These are phyloP conservation scores for Leucozona laternaria DNA, from an alignment of 2,888 invertebrate genomes.

Conservation along the genomic window DNA sequence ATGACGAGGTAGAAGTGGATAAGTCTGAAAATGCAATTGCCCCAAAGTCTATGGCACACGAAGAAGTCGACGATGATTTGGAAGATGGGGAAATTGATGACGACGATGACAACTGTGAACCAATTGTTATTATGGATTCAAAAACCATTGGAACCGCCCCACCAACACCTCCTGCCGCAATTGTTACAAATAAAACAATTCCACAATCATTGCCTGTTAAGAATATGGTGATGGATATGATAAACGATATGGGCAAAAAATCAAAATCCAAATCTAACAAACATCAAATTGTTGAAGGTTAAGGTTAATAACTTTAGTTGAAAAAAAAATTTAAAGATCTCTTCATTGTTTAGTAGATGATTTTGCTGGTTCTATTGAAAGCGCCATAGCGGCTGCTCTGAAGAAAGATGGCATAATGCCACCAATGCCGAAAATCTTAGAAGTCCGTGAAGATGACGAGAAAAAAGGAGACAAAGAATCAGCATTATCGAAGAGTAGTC, in stretches of 20 bases:
- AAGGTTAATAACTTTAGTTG: slow-evolving; percentile 5
- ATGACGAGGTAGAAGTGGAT: neutral
- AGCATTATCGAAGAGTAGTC: slow-evolving; percentile 77
- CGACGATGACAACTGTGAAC: slow-evolving; percentile 82
- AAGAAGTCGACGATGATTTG: slow-evolving; percentile 86
- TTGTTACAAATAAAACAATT: slow-evolving; percentile 70
- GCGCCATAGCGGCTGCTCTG: slow-evolving; percentile 90
- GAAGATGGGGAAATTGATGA: slow-evolving; percentile 95
- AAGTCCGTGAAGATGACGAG: slow-evolving; percentile 86
- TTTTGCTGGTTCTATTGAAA: slow-evolving; percentile 91
- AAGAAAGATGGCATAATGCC: slow-evolving; percentile 87
- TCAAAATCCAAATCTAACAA: slow-evolving; percentile 40
- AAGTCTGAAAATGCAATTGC: slow-evolving; percentile 40
- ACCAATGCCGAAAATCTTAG: slow-evolving; percentile 79
- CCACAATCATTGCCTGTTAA: slow-evolving; percentile 36
- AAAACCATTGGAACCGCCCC: slow-evolving; percentile 24
- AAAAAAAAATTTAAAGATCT: neutral
- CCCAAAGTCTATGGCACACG: slow-evolving; percentile 11
- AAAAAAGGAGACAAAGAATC: slow-evolving; percentile 84
- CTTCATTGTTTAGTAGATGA: slow-evolving; percentile 85
- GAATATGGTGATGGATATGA: slow-evolving; percentile 15
- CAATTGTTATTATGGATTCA: slow-evolving; percentile 32
- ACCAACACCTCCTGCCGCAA: neutral
- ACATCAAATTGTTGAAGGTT: slow-evolving; percentile 46
- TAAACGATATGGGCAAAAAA: slow-evolving; percentile 40